Evolutionary conservation across 2,113 vertebrate species (phyloP).

Genomic region (Notiomystis cincta): DNA sequence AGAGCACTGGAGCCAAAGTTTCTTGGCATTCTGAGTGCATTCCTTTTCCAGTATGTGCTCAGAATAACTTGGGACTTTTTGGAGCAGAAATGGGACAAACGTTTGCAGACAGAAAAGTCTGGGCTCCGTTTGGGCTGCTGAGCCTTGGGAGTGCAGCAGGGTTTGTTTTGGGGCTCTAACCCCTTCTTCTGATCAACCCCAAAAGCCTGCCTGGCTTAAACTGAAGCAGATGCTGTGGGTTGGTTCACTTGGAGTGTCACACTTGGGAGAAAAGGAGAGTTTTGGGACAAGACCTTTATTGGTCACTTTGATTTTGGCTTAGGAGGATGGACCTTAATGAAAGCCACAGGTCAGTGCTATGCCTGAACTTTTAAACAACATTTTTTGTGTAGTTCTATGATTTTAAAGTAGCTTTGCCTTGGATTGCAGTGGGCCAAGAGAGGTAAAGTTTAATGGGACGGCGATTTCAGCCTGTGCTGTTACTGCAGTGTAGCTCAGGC

Average conservation of each 20-base stretch:
- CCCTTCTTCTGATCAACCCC: not conserved
- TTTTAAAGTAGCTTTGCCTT: not conserved
- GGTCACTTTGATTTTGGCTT: not conserved
- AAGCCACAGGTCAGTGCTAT: not conserved
- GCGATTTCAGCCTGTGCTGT: not conserved
- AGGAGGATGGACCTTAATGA: not conserved
- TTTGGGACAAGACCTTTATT: not conserved
- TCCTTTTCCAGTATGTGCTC: conserved; percentile 52
- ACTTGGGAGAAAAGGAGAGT: not conserved
- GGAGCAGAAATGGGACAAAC: conserved; percentile 34
- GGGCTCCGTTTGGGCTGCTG: not conserved
- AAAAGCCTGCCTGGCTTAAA: not conserved
- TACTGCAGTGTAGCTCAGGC: not conserved
- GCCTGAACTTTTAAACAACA: not conserved
- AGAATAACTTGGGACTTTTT: conserved; percentile 47
- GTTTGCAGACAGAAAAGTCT: not conserved
- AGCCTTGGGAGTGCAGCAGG: not conserved
- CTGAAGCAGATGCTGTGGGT: not conserved
- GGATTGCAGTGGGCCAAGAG: not conserved
- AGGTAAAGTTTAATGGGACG: not conserved
- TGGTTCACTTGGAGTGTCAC: not conserved
- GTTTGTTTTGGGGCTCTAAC: not conserved
- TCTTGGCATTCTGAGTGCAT: conserved; percentile 49
- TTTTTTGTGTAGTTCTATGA: not conserved
- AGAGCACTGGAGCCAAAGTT: conserved; percentile 19